Percentiles rank a stretch among this genome's conserved stretches.
phyloP scores from a whole-genome alignment of 2,113 vertebrate species.

The Anser brachyrhynchus region DNA sequence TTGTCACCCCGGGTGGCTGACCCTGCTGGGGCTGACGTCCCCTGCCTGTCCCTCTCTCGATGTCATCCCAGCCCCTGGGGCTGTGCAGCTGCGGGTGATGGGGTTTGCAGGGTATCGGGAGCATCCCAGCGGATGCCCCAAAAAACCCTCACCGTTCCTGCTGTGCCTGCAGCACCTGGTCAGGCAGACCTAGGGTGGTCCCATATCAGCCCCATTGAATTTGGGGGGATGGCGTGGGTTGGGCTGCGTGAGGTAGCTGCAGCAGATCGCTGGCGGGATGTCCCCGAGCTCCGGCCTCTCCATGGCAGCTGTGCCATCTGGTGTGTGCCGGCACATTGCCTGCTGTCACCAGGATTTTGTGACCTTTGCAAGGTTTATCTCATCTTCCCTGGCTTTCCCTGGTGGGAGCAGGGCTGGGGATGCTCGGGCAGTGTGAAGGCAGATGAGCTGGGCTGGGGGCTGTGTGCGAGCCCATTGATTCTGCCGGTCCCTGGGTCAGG shows the following conservation, averaged over 20 bases:
- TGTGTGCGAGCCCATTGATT: neutral
- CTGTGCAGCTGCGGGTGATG: neutral
- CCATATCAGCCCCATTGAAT: neutral
- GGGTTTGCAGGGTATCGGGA: neutral
- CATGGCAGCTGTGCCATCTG: neutral
- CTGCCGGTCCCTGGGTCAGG: neutral
- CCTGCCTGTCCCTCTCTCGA: neutral
- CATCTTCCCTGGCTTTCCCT: neutral
- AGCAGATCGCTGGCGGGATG: neutral
- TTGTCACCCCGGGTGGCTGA: neutral
- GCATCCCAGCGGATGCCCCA: neutral
- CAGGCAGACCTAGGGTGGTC: neutral
- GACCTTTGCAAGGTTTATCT: neutral
- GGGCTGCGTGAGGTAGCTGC: neutral
- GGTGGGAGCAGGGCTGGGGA: neutral
- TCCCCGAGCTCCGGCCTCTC: neutral
- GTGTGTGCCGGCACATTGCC: neutral
- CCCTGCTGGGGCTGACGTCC: neutral
- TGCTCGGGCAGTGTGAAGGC: neutral
- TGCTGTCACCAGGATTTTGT: neutral
- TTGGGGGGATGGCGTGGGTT: neutral
- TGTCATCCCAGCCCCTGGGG: neutral
- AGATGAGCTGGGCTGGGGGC: neutral
- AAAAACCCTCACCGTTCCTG: neutral
- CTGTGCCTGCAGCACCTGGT: rapidly evolving